Evolutionary conservation across 2,797 vertebrate genomes (phyloP), one percentile per base, ranked within the genome.

Genomic region (Manis javanica): DNA sequence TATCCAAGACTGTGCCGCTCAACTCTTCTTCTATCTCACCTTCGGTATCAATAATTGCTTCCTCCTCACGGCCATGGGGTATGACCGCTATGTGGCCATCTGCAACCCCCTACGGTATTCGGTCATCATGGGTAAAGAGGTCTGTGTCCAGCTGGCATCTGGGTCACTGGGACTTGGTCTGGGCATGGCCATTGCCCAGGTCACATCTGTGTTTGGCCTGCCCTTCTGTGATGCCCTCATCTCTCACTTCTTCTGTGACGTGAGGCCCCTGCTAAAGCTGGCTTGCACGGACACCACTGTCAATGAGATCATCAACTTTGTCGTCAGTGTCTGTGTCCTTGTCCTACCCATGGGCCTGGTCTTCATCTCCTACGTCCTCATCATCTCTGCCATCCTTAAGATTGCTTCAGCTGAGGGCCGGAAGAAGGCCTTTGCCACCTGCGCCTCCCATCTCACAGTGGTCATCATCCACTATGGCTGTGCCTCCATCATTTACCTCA

Each of bases 1-100:
- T 46, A 55, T 94, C 10, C 87, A 82, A 72, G 37, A 34, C 16
- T 98, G 97, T 91, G 97, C 96, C 11, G 69, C 72, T 12, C 96
- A 98, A 31, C 94, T 96, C 78, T 98, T 94, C 79, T 95, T 96
- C 79, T 97, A 90, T 66, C 94, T 98, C 34, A 97, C 64, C 18
- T 97, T 98, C 61, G 96, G 91, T 46, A 96, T 96, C 92, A 96
- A 91, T 69, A 96, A 94, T 57, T 97, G 96, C 42, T 96, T 97
- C 34, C 77, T 97, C 18, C 97, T 97, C 63, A 97, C 71, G 3
- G 94, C 77, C 46, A 98, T 97, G 97, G 98, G 96, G 2, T 98
- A 98, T 34, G 97, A 98, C 71, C 86, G 94, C 46, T 98, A 96
- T 23, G 93, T 90, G 66, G 95, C 96, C 26, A 97, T 97, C 87